These are phyloP conservation scores for Coreoperca whiteheadi DNA, from an alignment of 2,113 vertebrate genomes.

Conservation along the genomic window DNA sequence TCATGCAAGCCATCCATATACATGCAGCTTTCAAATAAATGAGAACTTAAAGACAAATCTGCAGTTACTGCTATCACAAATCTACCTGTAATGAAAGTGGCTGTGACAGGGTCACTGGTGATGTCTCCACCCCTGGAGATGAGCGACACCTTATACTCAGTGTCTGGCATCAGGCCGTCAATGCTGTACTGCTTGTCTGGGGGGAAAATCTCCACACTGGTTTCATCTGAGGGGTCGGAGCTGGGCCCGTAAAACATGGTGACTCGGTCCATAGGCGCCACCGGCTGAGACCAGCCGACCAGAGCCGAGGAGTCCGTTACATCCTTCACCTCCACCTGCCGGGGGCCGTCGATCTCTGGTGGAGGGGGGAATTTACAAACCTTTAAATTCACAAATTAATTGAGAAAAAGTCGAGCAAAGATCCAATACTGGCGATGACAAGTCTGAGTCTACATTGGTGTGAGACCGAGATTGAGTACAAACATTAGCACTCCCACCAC, in stretches of 20 bases:
- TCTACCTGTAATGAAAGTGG: conserved; percentile 91
- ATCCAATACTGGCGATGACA: too few species aligned
- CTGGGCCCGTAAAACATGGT: conserved; percentile 87
- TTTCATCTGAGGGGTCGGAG: conserved; percentile 83
- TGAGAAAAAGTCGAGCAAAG: too few species aligned
- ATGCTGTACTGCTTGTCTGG: conserved; percentile 90
- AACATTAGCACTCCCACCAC: background rate
- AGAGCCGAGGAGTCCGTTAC: conserved; percentile 91
- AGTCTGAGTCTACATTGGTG: background rate
- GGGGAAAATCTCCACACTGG: conserved; percentile 84
- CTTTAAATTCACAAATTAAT: too few species aligned
- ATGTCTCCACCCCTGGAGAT: conserved; percentile 84
- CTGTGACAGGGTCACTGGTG: conserved; percentile 85
- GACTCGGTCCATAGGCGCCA: conserved; percentile 87
- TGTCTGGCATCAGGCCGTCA: conserved; percentile 89
- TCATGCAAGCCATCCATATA: too few species aligned
- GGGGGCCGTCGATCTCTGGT: conserved; percentile 90
- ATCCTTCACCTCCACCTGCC: conserved; percentile 89
- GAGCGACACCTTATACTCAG: conserved; percentile 89
- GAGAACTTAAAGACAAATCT: background rate
- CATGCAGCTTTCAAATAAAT: background rate
- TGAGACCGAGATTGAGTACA: background rate
- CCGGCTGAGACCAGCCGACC: conserved; percentile 90
- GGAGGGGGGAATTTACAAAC: background rate
- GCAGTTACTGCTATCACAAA: background rate